Evolutionary conservation across 2,888 invertebrate species (phyloP), one percentile per base, ranked within the genome.

Genomic region (Pollenia angustigena): DNA sequence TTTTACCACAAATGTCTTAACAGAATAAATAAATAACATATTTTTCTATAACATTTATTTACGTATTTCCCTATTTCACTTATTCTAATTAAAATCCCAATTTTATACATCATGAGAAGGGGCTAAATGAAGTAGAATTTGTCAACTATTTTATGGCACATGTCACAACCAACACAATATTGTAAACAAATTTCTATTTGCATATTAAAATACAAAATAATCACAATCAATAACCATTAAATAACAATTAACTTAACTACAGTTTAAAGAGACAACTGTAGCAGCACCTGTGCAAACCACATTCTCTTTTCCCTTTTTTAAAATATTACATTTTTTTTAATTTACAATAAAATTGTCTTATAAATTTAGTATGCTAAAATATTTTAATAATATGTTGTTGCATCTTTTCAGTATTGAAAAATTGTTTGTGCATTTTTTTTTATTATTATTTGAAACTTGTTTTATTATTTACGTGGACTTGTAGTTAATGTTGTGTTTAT

Each of bases 281-380:
- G 62, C 58, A 52, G 71, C 72, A 79, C 66, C 72, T 72, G 81
- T 60, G 64, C 58, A 64, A 79, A 66, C 58, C 68, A 62, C 48
- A 76, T 71, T 52, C 32, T 48, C 46, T 40, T 12, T 54, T 58
- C 4, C 7, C 0, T 42, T 18, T 18, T 64, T 48, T 48, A 14
- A n/a, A 11, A n/a, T 58, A 12, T 32, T 14, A 11, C 48, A n/a
- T 16, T 40, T 64, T 42, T 48, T 2, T 23, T 23, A 18, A 71
- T 71, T 72, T 50, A 23, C 40, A 81, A 42, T 42, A 40, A 32
- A 56, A 48, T 54, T 56, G n/a, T 60, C 58, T 80, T 23, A 16
- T 58, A 32, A 3, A 66, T 60, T 32, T 66, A 44, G 42, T 81
- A 54, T 64, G 54, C 80, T 71, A 52, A 64, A 40, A 23, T 50